These are phyloP conservation scores for Allolobophora icterica DNA, from an alignment of 2,888 invertebrate species.

Conservation along the genomic window DNA sequence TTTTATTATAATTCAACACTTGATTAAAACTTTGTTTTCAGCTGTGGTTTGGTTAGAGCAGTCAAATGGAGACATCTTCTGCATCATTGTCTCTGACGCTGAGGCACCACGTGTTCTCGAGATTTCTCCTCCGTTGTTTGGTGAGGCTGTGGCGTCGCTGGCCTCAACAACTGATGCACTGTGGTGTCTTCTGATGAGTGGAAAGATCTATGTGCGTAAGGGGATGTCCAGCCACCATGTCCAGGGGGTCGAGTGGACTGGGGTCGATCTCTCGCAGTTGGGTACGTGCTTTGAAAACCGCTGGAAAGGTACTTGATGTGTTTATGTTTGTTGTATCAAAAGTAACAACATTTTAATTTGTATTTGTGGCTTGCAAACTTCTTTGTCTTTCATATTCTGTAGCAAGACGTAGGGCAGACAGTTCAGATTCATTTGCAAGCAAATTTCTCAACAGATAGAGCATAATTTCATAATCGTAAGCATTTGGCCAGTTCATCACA, in stretches of 20 bases:
- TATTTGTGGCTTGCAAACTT: neutral
- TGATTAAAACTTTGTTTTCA: slow-evolving; percentile 32
- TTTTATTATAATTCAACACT: neutral
- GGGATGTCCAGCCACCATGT: slow-evolving; percentile 65
- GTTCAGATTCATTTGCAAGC: no score
- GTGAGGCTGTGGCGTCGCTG: slow-evolving; percentile 54
- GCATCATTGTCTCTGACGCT: slow-evolving; percentile 56
- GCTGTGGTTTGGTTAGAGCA: slow-evolving; percentile 66
- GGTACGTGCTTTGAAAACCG: slow-evolving; percentile 49
- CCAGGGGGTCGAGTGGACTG: slow-evolving; percentile 66
- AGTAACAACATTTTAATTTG: no score
- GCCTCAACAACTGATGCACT: slow-evolving; percentile 64
- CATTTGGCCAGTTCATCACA: no score
- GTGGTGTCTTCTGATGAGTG: slow-evolving; percentile 67
- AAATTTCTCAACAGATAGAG: no score
- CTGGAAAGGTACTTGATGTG: no score
- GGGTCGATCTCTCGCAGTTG: slow-evolving; percentile 66
- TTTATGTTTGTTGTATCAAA: no score
- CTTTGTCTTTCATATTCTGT: no score
- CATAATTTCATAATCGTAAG: no score
- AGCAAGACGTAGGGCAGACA: no score
- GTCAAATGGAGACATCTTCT: slow-evolving; percentile 63
- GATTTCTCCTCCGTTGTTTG: slow-evolving; percentile 42
- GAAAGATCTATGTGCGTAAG: slow-evolving; percentile 65
- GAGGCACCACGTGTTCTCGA: slow-evolving; percentile 47